These are phyloP conservation scores for Ectobius pallidus DNA, from an alignment of 2,888 invertebrate species.

Conservation along the genomic window DNA sequence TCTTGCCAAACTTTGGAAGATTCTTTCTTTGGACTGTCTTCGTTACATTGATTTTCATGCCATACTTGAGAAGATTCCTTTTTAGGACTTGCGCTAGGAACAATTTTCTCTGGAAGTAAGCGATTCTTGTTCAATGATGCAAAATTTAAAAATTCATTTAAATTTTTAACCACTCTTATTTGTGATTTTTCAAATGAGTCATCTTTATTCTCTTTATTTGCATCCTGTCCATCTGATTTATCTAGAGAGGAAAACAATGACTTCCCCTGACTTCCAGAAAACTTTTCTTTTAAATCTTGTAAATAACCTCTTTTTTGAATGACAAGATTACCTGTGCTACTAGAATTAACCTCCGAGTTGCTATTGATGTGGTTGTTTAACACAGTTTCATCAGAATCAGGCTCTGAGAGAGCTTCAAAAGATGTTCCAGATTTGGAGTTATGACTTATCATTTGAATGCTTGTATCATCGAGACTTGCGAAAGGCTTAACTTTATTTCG, in stretches of 20 bases:
- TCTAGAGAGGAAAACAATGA: conserved; percentile 66
- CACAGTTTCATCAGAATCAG: conserved; percentile 49
- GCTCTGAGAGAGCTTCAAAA: conserved; percentile 48
- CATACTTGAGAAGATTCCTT: conserved; percentile 28
- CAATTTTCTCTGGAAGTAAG: conserved; percentile 32
- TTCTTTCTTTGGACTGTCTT: neutral
- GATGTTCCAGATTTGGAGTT: conserved; percentile 48
- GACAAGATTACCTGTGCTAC: conserved; percentile 54
- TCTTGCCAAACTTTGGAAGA: conserved; percentile 36
- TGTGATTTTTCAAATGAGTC: conserved; percentile 49
- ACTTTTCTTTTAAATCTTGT: conserved; percentile 62
- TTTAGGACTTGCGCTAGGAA: conserved; percentile 24
- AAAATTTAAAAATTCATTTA: conserved; percentile 84
- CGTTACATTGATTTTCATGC: conserved; percentile 30
- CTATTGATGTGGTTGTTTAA: conserved; percentile 39
- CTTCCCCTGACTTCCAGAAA: conserved; percentile 57
- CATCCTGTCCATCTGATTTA: conserved; percentile 57
- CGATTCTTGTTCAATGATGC: conserved; percentile 69
- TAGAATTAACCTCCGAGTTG: conserved; percentile 26
- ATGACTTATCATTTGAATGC: conserved; percentile 32
- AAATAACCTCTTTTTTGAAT: conserved; percentile 56
- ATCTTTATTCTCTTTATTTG: conserved; percentile 56
- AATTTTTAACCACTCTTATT: conserved; percentile 71
- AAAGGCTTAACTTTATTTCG: conserved; percentile 43
- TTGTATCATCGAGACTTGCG: conserved; percentile 45